A percentile compares a stretch with the other conserved stretches of the same genome.
These are phyloP conservation scores for Mesocricetus auratus DNA, from an alignment of 2,113 vertebrate species.

Conservation along the genomic window DNA sequence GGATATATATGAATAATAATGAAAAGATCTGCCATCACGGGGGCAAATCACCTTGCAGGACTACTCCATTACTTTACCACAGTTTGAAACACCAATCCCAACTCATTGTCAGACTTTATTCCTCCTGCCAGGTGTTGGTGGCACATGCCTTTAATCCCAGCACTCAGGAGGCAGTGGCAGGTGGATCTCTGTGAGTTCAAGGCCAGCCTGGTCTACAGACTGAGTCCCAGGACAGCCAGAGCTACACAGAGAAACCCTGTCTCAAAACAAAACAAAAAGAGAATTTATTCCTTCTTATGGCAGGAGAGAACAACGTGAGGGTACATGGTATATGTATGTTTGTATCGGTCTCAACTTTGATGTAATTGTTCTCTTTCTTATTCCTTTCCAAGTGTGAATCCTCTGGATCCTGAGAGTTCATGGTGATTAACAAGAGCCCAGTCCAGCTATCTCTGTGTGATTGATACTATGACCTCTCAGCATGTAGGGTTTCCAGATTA, in stretches of 20 bases:
- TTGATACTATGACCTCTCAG: background rate
- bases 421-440: background rate
- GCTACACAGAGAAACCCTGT: too few relatives aligned
- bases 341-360: background rate
- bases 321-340: background rate
- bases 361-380: background rate
- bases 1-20: too few relatives aligned
- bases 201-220: too few relatives aligned
- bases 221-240: too few relatives aligned
- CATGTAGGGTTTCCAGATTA: background rate
- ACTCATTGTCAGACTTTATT: background rate
- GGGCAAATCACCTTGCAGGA: background rate
- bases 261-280: too few relatives aligned
- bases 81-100: slow-evolving; percentile 10
- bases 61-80: background rate
- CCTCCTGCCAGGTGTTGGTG: background rate
- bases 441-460: background rate
- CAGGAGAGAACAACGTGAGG: background rate
- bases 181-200: too few relatives aligned
- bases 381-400: slow-evolving; percentile 31
- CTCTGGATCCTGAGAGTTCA: background rate
- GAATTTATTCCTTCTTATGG: background rate
- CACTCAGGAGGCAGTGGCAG: too few relatives aligned
- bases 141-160: too few relatives aligned
- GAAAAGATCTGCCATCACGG: background rate